phyloP scores from a whole-genome alignment of 2,888 invertebrate genomes.

The Caenorhabditis sp. region DNA sequence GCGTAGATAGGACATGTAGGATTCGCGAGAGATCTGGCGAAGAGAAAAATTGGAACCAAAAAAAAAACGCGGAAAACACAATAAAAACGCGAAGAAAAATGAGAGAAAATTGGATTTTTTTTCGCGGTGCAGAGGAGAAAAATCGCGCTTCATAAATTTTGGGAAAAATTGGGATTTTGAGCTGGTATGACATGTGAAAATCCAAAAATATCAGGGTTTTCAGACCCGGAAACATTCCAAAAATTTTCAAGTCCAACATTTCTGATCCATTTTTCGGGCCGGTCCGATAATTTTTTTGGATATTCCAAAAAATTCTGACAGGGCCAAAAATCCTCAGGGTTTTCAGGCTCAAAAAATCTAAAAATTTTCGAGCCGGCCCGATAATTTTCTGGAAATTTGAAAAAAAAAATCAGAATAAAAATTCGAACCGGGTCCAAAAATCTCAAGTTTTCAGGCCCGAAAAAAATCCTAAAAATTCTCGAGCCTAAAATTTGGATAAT shows the following conservation, averaged over 20 bases:
- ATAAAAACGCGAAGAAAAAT: no score
- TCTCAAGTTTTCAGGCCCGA: not conserved
- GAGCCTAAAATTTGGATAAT: not conserved
- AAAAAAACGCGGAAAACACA: not conserved
- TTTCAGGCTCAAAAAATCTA: not conserved
- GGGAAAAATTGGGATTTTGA: not conserved
- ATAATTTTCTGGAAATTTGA: no score
- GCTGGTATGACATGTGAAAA: no score
- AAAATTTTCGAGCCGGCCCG: not conserved
- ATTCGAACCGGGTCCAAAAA: not conserved
- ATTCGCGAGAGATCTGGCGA: slow-evolving; percentile 55
- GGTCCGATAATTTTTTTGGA: not conserved
- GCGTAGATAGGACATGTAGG: slow-evolving; percentile 53
- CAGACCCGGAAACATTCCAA: no score
- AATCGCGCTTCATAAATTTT: no score
- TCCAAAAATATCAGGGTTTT: no score
- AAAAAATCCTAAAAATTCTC: not conserved
- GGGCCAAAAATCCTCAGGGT: no score
- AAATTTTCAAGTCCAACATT: not conserved
- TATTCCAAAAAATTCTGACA: not conserved
- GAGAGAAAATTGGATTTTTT: no score
- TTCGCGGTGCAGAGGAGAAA: no score
- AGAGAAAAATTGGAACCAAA: no score
- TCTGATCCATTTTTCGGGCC: no score
- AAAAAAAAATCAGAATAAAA: no score